Base-by-base conservation (phyloP, 2,113 vertebrate genomes). In the Dipodomys ordii region DNA sequence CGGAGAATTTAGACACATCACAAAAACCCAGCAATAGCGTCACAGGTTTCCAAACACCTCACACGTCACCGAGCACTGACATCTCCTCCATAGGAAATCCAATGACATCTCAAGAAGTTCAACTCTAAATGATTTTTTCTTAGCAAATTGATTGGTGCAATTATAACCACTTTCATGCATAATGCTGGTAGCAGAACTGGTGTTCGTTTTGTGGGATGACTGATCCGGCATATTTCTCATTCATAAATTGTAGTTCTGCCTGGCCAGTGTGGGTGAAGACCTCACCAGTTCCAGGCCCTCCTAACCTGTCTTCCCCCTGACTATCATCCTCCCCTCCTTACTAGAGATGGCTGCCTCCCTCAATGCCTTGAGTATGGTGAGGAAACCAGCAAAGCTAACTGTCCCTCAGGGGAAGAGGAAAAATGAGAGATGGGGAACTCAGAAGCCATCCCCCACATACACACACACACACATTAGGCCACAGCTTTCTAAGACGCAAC, bases 251-350 rank as follows among this genome's bases (percentile, higher is more conserved):
- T 23, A 3, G 62, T 35, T 69, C 46, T 69, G 39, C 32, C 69
- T 72, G 60, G 8, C 5, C 23, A 18, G 23, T 15, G 8, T 57
- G 23, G 22, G 32, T 27, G 30, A 1, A 84, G 32, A 28, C 30
- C 22, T 60, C 57, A 0, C 46, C 49, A 23, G 25, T 28, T 32
- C 53, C 28, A 6, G 65, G 32, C 25, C 25, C 44, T 49, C 44
- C 44, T 9, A 19, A 15, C 1, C 2, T 32, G 19, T 1, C 1
- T 39, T 7, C 39, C 9, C 68, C 2, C 15, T 62, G 19, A 19
- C 6, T 32, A 32, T 0, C 23, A 73, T 78, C 8, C 22, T 9
- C 65, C 30, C 25, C 19, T 8, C 30, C 19, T 39, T 19, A 18
- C 19, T 35, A 22, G 9, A 60, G 44, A 71, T 4, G 1, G 15